Conservation (phyloP, 1,140 invertebrate species). For the Telenomus remus region DNA sequence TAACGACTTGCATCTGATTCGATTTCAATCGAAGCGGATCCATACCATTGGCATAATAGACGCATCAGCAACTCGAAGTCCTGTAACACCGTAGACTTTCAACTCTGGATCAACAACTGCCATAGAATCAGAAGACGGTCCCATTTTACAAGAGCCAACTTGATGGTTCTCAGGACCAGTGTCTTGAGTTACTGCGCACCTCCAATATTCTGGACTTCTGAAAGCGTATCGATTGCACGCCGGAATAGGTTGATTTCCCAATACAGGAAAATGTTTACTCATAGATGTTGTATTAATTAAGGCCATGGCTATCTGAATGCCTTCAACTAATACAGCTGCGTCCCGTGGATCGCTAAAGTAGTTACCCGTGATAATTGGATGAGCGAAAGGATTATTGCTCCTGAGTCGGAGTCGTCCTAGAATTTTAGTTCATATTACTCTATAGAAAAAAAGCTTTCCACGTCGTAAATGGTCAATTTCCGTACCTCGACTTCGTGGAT, state of each 20-base stretch:
- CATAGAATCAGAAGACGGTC: conserved; percentile 78
- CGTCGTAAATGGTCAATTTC: not conserved
- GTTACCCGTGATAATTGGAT: conserved; percentile 79
- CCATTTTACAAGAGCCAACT: conserved; percentile 89
- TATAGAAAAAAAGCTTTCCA: not conserved
- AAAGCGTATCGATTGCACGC: conserved; percentile 79
- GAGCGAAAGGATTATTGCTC: conserved; percentile 76
- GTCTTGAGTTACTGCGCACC: conserved; percentile 83
- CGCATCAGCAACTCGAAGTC: conserved; percentile 76
- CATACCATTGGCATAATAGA: conserved; percentile 78
- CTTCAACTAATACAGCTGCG: conserved; percentile 71
- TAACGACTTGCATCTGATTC: too few relatives aligned
- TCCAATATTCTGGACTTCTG: conserved; percentile 85
- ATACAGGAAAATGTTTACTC: conserved; percentile 71
- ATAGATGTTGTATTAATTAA: conserved; percentile 72
- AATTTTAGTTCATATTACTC: conserved; percentile 3
- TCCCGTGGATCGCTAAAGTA: conserved; percentile 75
- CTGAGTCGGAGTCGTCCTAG: conserved; percentile 66
- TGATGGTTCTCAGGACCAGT: conserved; percentile 91
- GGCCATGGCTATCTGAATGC: conserved; percentile 71
- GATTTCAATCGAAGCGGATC: too few relatives aligned
- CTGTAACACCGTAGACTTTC: conserved; percentile 74
- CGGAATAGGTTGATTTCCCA: conserved; percentile 69
- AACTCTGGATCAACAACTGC: conserved; percentile 84
- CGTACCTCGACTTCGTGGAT: conserved; percentile 77